Percentiles rank a stretch among this genome's conserved stretches.
Conservation (phyloP, 1,140 invertebrate species). For the Tachypleus tridentatus region DNA sequence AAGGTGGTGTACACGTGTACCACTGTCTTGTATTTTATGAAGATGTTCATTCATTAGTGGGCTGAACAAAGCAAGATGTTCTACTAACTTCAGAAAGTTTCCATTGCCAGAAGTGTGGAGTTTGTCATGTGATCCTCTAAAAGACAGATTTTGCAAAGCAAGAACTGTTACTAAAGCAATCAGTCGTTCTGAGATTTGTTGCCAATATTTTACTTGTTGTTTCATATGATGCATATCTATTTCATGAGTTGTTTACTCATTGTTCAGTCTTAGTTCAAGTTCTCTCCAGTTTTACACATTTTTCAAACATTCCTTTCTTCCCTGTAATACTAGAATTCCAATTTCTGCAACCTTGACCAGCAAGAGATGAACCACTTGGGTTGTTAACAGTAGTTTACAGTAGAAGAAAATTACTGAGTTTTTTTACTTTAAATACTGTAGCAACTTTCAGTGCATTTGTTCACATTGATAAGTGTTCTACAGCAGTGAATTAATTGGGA, state of each 20-base stretch:
- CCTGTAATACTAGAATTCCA: neutral
- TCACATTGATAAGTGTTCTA: neutral
- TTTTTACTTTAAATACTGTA: neutral
- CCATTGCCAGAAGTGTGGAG: neutral
- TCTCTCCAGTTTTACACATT: neutral
- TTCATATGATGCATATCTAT: neutral
- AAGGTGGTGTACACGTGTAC: neutral
- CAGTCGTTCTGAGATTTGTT: neutral
- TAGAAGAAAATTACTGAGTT: neutral
- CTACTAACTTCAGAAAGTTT: neutral
- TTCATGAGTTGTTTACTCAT: neutral
- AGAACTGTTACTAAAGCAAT: neutral
- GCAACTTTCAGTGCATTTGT: neutral
- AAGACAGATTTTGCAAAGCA: neutral
- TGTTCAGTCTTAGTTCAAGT: neutral
- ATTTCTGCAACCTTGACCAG: neutral
- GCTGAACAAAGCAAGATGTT: neutral
- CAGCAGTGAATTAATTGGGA: neutral
- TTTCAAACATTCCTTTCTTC: neutral
- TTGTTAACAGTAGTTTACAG: neutral
- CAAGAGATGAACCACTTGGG: neutral
- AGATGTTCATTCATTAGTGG: neutral
- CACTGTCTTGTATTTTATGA: neutral
- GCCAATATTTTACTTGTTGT: neutral
- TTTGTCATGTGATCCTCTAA: neutral